Conservation (phyloP, 2,888 invertebrate genomes). For the Dicyrtomina minuta region DNA sequence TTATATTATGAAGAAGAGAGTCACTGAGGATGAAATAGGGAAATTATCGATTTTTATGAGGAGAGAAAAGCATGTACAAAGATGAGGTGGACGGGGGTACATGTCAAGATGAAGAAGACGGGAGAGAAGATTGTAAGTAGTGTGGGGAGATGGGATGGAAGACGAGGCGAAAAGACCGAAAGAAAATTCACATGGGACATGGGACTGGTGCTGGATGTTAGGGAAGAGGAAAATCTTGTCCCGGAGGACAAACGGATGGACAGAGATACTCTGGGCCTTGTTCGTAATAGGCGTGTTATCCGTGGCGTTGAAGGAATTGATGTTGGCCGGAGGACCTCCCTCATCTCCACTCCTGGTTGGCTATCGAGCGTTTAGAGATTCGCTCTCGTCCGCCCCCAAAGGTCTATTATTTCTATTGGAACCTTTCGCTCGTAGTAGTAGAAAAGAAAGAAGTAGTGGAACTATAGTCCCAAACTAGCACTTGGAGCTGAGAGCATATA, state of each 20-base stretch:
- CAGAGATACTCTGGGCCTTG: background rate
- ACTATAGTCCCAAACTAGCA: slow-evolving; percentile 18
- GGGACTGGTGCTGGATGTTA: background rate
- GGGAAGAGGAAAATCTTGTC: background rate
- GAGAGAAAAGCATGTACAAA: slow-evolving; percentile 2
- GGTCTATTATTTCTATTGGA: slow-evolving; percentile 27
- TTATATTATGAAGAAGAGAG: too few species aligned
- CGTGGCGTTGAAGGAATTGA: background rate
- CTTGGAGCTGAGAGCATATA: slow-evolving; percentile 1
- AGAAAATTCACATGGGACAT: slow-evolving; percentile 1
- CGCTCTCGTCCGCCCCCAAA: slow-evolving; percentile 26
- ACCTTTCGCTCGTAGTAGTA: background rate
- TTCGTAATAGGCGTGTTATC: slow-evolving; percentile 9
- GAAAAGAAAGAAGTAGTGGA: background rate
- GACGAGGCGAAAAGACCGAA: slow-evolving; percentile 3
- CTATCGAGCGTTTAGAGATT: slow-evolving; percentile 6
- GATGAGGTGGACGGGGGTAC: too few species aligned
- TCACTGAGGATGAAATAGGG: slow-evolving; percentile 8
- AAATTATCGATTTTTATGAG: slow-evolving; percentile 20
- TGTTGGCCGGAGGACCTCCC: background rate
- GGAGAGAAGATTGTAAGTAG: slow-evolving; percentile 1
- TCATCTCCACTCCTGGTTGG: background rate
- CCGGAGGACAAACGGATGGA: background rate
- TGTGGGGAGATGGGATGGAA: background rate
- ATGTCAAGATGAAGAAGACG: background rate